A percentile compares a stretch with the other conserved stretches of the same genome.
Evolutionary conservation across 1,140 invertebrate species (phyloP).

Genomic region (Sminthurinus signatus): DNA sequence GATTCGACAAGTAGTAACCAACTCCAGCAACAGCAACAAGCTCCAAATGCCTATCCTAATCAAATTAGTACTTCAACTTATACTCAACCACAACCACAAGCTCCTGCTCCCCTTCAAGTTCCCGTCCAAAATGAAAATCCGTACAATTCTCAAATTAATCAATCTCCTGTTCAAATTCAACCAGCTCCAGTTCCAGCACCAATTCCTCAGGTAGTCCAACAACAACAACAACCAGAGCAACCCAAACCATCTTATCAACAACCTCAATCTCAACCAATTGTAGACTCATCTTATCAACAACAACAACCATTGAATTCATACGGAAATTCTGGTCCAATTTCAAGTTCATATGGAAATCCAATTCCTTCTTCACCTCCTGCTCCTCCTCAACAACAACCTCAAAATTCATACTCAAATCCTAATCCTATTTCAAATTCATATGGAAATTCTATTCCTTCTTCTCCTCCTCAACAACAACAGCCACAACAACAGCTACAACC

Average conservation of each 20-base stretch:
- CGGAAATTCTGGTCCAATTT: too few relatives aligned
- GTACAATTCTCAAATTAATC: background rate
- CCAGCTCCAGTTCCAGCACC: background rate
- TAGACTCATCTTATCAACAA: constrained; percentile 3
- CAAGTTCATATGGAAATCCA: constrained; percentile 15
- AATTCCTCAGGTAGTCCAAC: background rate
- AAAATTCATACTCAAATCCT: background rate
- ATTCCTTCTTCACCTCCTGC: background rate
- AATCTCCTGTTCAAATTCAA: too few relatives aligned
- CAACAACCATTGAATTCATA: constrained; percentile 13
- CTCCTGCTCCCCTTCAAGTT: background rate
- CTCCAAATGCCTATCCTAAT: too few relatives aligned
- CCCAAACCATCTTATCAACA: background rate
- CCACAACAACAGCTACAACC: too few relatives aligned
- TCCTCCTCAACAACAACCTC: constrained; percentile 13
- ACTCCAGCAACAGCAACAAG: constrained; percentile 4
- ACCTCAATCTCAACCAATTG: constrained; percentile 2
- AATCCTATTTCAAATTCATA: background rate
- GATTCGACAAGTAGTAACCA: constrained; percentile 13
- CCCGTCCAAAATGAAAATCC: background rate
- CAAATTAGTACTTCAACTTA: too few relatives aligned
- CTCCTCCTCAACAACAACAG: background rate
- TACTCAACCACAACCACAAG: background rate
- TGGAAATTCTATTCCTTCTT: background rate
- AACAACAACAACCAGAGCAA: background rate